A percentile compares a stretch with the other conserved stretches of the same genome.
Evolutionary conservation across 2,888 invertebrate genomes (phyloP).

Genomic region (Conchocele bisecta): DNA sequence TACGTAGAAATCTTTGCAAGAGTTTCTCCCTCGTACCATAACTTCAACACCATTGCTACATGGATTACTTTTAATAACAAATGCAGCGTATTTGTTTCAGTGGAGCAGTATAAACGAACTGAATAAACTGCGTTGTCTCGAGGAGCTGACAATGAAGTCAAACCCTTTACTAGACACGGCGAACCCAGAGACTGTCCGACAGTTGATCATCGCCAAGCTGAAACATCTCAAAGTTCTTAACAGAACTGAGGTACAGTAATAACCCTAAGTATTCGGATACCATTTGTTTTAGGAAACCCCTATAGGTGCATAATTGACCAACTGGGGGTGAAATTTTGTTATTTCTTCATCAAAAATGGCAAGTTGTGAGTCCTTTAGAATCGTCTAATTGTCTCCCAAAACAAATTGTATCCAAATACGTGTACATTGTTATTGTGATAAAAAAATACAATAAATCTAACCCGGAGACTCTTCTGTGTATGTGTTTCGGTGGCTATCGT

Average conservation of each 20-base stretch:
- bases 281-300: too few species aligned
- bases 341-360: too few species aligned
- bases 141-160: conserved; percentile 87
- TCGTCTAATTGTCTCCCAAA: too few species aligned
- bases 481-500: too few species aligned
- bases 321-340: too few species aligned
- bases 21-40: not conserved
- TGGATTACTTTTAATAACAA: not conserved
- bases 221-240: conserved; percentile 86
- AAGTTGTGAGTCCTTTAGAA: too few species aligned
- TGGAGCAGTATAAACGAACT: conserved; percentile 93
- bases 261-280: too few species aligned
- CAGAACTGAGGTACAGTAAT: conserved; percentile 69
- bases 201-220: conserved; percentile 92
- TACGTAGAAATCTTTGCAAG: not conserved
- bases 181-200: conserved; percentile 89
- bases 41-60: not conserved
- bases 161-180: conserved; percentile 86
- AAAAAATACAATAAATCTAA: too few species aligned
- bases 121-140: conserved; percentile 88
- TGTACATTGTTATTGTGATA: too few species aligned
- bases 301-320: too few species aligned
- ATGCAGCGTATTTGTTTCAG: conserved; percentile 85
- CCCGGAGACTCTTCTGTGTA: too few species aligned
- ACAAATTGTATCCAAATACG: too few species aligned